These are phyloP conservation scores for Therioaphis trifolii DNA, from an alignment of 2,888 invertebrate genomes.

Conservation along the genomic window DNA sequence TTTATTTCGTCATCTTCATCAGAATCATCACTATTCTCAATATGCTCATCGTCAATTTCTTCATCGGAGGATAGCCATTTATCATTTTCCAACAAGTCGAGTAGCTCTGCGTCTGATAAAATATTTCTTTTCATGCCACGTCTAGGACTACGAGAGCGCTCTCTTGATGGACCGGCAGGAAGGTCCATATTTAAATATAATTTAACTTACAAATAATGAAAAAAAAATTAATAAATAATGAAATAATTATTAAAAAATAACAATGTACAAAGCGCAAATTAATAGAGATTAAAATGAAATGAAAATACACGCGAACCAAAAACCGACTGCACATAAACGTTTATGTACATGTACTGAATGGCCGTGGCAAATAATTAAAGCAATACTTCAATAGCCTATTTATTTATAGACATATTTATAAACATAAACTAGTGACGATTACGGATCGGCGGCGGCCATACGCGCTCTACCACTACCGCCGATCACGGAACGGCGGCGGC, in stretches of 20 bases:
- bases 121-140: neutral
- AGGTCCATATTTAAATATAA: constrained; percentile 3
- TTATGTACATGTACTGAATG: constrained; percentile 1
- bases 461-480: neutral
- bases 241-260: constrained; percentile 5
- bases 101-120: constrained; percentile 19
- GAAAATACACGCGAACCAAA: constrained; percentile 13
- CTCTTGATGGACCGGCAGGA: constrained; percentile 22
- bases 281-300: neutral
- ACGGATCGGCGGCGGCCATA: constrained; percentile 22
- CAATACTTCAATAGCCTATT: neutral
- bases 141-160: constrained; percentile 17
- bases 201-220: neutral
- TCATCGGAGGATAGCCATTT: constrained; percentile 21
- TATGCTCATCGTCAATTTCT: constrained; percentile 22
- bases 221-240: constrained; percentile 3
- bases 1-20: neutral
- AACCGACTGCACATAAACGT: constrained; percentile 1
- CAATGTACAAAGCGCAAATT: neutral
- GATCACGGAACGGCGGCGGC: neutral
- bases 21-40: constrained; percentile 1
- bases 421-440: constrained; percentile 7
- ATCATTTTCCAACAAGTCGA: constrained; percentile 10
- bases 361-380: neutral
- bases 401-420: constrained; percentile 13